A percentile compares a stretch with the other conserved stretches of the same genome.
phyloP scores from a whole-genome alignment of 2,797 vertebrate species.

The Carcharodon carcharias region DNA sequence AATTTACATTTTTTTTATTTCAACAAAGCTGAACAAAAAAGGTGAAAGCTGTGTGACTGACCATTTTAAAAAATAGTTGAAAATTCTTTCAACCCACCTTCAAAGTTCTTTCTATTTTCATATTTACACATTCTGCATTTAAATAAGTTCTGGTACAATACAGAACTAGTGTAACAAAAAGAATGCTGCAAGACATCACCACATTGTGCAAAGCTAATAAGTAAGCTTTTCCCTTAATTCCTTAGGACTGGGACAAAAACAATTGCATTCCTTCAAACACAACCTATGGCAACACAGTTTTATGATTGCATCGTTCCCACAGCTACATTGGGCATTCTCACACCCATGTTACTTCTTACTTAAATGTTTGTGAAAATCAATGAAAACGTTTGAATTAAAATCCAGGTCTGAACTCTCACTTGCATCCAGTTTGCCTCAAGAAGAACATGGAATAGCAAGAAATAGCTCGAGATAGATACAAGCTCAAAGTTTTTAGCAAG shows the following conservation, averaged over 20 bases:
- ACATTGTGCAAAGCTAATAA: conserved; percentile 11
- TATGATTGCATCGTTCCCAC: no score
- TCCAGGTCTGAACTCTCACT: neutral
- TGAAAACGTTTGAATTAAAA: neutral
- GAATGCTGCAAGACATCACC: conserved; percentile 1
- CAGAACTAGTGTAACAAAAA: neutral
- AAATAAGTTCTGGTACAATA: conserved; percentile 22
- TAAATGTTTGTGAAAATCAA: neutral
- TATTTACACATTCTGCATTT: conserved; percentile 24
- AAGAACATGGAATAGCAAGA: neutral
- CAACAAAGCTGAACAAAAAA: conserved; percentile 27
- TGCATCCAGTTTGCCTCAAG: neutral
- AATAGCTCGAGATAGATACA: neutral
- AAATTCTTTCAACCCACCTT: conserved; percentile 7
- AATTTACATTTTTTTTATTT: conserved; percentile 15
- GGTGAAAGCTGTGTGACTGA: neutral
- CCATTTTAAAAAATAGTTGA: neutral
- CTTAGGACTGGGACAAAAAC: neutral
- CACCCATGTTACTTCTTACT: neutral
- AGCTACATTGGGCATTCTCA: neutral
- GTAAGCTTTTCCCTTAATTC: neutral
- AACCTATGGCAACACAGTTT: neutral
- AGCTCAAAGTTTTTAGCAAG: no score
- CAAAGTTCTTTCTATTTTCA: conserved; percentile 18
- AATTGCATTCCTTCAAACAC: neutral